These are phyloP conservation scores for Cataglyphis cursor DNA, from an alignment of 2,888 invertebrate species.

Conservation along the genomic window DNA sequence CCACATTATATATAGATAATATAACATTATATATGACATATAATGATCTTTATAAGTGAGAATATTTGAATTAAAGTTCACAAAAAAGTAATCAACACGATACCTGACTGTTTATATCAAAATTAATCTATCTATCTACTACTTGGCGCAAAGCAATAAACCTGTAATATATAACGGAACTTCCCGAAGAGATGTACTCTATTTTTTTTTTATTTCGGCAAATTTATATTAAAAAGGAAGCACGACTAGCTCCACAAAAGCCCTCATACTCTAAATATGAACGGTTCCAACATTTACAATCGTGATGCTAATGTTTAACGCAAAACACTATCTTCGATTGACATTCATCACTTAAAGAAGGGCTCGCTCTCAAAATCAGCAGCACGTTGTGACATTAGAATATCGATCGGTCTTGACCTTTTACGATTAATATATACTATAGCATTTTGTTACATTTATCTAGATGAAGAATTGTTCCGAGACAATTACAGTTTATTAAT, in stretches of 20 bases:
- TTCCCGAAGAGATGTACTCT: not conserved
- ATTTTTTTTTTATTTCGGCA: not conserved
- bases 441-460: not conserved
- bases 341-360: slow-evolving; percentile 40
- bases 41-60: not conserved
- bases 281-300: not conserved
- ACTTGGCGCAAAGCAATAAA: not conserved
- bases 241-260: slow-evolving; percentile 30
- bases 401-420: slow-evolving; percentile 63
- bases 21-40: not conserved
- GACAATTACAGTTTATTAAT: not conserved
- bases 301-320: not conserved
- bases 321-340: slow-evolving; percentile 29
- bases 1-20: not conserved
- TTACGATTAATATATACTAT: not conserved
- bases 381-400: slow-evolving; percentile 12
- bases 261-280: not conserved
- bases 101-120: not conserved
- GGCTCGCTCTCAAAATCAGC: slow-evolving; percentile 18
- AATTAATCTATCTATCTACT: slow-evolving; percentile 38
- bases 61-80: slow-evolving; percentile 27
- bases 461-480: not conserved
- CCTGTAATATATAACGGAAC: not conserved
- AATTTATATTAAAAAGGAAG: slow-evolving; percentile 24
- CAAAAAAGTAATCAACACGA: slow-evolving; percentile 6